Base-by-base conservation (phyloP, 2,113 vertebrate genomes). In the Anolis carolinensis region DNA sequence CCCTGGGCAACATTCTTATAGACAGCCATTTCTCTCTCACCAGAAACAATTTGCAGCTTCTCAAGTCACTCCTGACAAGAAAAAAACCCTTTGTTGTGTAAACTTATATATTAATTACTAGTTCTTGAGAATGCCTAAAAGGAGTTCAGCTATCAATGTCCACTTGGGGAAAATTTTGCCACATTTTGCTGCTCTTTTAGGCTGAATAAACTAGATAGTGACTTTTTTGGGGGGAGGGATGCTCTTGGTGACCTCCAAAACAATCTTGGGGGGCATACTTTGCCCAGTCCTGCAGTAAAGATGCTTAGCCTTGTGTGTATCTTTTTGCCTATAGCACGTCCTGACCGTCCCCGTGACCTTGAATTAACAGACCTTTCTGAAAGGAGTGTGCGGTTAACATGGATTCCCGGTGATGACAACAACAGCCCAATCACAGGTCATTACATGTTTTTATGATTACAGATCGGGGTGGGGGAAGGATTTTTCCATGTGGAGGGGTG, bases 401-500 rank as follows among this genome's bases (percentile, higher is more conserved):
- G 99, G 99, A 98, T 98, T 75, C 98, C 98, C 0, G 98, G 98
- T 0, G 97, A 98, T 0, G 98, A 98, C 77, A 97, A 99, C 86
- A 97, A 98, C 94, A 99, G 99, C 82, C 97, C 98, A 34, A 95
- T 99, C 94, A 98, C 96, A 95, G 96, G 99, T 99, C 86, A 94
- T 95, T 71, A 44, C 62, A 1, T 30, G 0, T 2, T 65, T 0
- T 0, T 14, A 23, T 0, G 0, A 39, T 6, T 55, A 50, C 10
- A 62, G 50, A 4, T n/a, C 34, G 27, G 21, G 13, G 4, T 16
- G 36, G 7, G 39, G 16, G 5, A 23, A 68, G 18, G 2, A 7
- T 52, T 36, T 2, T 18, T 30, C 2, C 25, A 8, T 7, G 23
- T 18, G 23, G 3, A 8, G 63, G 63, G 25, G 4, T 3, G 23